Evolutionary conservation across 2,888 invertebrate species (phyloP).

Genomic region (Heliconius aoede): DNA sequence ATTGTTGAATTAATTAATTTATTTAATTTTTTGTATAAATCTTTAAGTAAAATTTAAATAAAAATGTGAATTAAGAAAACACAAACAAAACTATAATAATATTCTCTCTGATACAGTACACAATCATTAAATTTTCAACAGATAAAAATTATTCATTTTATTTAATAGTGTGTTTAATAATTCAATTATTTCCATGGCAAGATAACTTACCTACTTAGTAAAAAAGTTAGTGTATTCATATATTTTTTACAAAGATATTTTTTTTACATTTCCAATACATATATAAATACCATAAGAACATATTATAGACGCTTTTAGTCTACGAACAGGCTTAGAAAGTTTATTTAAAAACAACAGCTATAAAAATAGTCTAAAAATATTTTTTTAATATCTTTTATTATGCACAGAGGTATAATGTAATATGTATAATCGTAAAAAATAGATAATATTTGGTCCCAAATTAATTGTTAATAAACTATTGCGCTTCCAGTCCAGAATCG

Average conservation of each 20-base stretch:
- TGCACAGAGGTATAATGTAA: not conserved
- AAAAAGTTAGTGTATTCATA: not conserved
- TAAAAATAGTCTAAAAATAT: not conserved
- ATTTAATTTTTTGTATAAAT: too few relatives aligned
- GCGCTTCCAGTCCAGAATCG: constrained; percentile 86
- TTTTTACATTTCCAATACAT: not conserved
- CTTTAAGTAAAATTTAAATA: not conserved
- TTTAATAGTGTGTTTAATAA: not conserved
- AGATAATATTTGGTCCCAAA: constrained; percentile 33
- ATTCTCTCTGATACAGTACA: not conserved
- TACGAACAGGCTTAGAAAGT: too few relatives aligned
- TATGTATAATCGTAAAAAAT: constrained; percentile 30
- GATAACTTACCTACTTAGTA: not conserved
- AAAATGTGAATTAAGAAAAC: not conserved
- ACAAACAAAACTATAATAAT: not conserved
- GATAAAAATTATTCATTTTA: not conserved
- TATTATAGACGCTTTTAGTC: too few relatives aligned
- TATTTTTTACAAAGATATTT: not conserved
- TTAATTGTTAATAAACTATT: constrained; percentile 52
- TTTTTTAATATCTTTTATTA: not conserved
- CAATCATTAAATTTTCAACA: not conserved
- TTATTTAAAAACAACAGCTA: not conserved
- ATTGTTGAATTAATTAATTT: too few relatives aligned
- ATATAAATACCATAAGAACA: not conserved
- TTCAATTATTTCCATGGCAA: not conserved